Conservation (phyloP, 1,140 invertebrate genomes). For the Drosophila pachea region DNA sequence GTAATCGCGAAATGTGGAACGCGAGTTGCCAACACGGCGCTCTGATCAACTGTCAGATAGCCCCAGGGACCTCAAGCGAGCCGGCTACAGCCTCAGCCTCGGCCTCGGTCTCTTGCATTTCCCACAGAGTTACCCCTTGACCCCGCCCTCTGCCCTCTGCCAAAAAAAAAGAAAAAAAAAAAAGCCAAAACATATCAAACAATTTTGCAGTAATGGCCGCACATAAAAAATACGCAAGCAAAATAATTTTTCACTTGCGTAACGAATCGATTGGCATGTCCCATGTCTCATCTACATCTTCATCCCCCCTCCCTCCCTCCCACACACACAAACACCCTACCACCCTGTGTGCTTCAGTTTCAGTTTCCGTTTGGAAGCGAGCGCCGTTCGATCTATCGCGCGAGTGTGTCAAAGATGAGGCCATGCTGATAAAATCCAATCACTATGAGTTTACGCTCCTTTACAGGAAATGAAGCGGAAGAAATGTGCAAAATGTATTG, state of each 20-base stretch:
- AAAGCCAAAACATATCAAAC: conserved; percentile 46
- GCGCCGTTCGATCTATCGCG: conserved; percentile 28
- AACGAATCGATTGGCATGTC: conserved; percentile 72
- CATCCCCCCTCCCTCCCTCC: no score
- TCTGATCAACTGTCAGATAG: no score
- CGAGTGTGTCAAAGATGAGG: conserved; percentile 74
- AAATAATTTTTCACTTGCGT: conserved; percentile 77
- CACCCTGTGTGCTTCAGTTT: conserved; percentile 26
- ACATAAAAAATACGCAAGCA: conserved; percentile 71
- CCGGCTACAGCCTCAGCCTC: no score
- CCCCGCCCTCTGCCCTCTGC: no score
- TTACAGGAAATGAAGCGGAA: conserved; percentile 77
- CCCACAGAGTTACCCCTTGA: no score
- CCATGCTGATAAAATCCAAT: conserved; percentile 76
- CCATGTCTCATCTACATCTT: conserved; percentile 26
- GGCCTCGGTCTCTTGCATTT: no score
- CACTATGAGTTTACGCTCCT: conserved; percentile 77
- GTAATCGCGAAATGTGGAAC: neutral
- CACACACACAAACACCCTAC: conserved; percentile 2
- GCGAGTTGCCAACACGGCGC: no score
- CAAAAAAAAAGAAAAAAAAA: no score
- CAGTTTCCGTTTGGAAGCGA: conserved; percentile 17
- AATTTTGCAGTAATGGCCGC: conserved; percentile 69
- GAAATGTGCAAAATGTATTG: conserved; percentile 78
- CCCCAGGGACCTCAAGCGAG: no score